Evolutionary conservation across 1,140 invertebrate species (phyloP), one percentile per base, ranked within the genome.

Genomic region (Oppia nitens): DNA sequence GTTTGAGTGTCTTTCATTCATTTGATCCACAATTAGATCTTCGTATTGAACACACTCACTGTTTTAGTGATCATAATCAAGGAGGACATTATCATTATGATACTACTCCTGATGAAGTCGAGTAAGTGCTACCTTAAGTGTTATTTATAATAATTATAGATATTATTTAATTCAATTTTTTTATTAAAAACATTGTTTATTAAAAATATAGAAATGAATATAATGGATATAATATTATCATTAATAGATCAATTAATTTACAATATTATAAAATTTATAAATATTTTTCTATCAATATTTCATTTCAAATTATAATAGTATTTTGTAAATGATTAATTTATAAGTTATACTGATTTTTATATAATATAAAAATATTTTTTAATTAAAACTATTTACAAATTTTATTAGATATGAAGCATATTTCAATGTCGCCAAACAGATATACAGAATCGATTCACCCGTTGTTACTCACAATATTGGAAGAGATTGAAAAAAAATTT

Each of bases 31-130:
- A 81, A 53, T 71, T 92, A 62, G 87, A 95, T 74, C 75, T 96
- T 25, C 76, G 91, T 64, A 77, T 92, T 28, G 89, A 95, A 71
- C 91, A 97, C 74, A 95, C 94, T 69, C 92, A 97, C 70, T 87
- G 87, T 60, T 93, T 86, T 70, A 86, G 85, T 68, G 72, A 81
- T 66, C 83, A 87, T 70, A 83, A 82, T 27, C 82, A 88, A 74
- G 92, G 86, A 60, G 92, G 93, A 3, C 93, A 97, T 77, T 97
- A 95, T 74, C 91, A 96, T 71, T 84, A 84, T 68, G 93, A 96
- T 73, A 87, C 83, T 4, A 88, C 87, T 23, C 89, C 92, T 0
- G 80, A 83, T 17, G 76, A 71, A 26, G 87, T 17, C 17, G 32
- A 40, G 32, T 40, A 40, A 9, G 32, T 40, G 17, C 32, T 17